Conservation (phyloP, 2,797 vertebrate species). For the Sebastes iracundus region DNA sequence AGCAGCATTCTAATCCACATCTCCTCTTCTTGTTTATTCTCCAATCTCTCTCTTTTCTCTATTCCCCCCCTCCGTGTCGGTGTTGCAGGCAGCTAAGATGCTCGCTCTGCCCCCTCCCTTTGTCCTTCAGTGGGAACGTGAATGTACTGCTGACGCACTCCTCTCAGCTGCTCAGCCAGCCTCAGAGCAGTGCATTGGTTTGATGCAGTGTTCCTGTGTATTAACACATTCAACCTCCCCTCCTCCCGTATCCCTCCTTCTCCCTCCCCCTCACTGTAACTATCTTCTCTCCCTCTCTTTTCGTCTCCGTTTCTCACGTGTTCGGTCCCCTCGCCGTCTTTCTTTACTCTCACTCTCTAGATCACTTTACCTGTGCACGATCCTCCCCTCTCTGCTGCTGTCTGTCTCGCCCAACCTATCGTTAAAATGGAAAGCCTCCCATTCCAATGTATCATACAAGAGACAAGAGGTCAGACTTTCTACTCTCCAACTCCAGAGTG, state of each 20-base stretch:
- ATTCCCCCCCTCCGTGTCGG: conserved; percentile 67
- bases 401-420: conserved; percentile 13
- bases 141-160: conserved; percentile 97
- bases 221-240: conserved; percentile 86
- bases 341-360: conserved; percentile 49
- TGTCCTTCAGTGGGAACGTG: conserved; percentile 97
- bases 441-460: conserved; percentile 29
- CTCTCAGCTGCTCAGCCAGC: conserved; percentile 81
- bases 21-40: conserved; percentile 78
- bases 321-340: conserved; percentile 33
- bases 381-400: conserved; percentile 1
- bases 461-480: conserved; percentile 55
- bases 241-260: conserved; percentile 50
- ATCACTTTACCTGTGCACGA: conserved; percentile 47
- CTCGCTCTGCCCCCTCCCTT: conserved; percentile 94
- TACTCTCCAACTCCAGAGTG: conserved; percentile 28
- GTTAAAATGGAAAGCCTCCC: conserved; percentile 44
- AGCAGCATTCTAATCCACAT: conserved; percentile 76
- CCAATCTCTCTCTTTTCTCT: conserved; percentile 70
- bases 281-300: conserved; percentile 48
- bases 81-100: conserved; percentile 89
- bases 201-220: conserved; percentile 93
- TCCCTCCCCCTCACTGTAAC: conserved; percentile 57
- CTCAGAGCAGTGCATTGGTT: conserved; percentile 92
- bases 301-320: conserved; percentile 38